Evolutionary conservation across 2,888 invertebrate species (phyloP).

Genomic region (Brachypterus glaber): DNA sequence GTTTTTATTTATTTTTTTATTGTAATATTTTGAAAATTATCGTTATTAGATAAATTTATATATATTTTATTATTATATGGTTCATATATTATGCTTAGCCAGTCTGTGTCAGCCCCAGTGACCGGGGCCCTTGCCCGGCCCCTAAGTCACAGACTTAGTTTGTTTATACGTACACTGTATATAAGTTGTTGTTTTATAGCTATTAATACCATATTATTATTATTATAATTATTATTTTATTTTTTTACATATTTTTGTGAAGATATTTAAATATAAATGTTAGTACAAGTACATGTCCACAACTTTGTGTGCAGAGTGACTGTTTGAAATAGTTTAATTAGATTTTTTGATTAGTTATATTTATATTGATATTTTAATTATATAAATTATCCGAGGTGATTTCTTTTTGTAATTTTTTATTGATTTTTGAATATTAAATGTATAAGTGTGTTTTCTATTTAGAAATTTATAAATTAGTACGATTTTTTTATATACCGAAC

Average conservation of each 20-base stretch:
- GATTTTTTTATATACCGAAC: constrained; percentile 35
- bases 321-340: constrained; percentile 41
- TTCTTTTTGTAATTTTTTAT: constrained; percentile 37
- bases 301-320: constrained; percentile 40
- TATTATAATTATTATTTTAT: constrained; percentile 44
- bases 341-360: constrained; percentile 40
- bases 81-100: constrained; percentile 26
- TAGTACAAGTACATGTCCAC: constrained; percentile 42
- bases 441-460: constrained; percentile 43
- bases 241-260: constrained; percentile 46
- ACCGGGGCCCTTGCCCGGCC: constrained; percentile 24
- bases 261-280: constrained; percentile 44
- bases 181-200: constrained; percentile 45
- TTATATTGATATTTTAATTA: constrained; percentile 42
- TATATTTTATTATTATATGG: constrained; percentile 38
- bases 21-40: constrained; percentile 38
- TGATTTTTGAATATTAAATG: constrained; percentile 40
- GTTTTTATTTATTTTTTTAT: constrained; percentile 43
- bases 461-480: constrained; percentile 41
- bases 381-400: constrained; percentile 37
- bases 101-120: constrained; percentile 29
- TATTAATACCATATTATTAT: constrained; percentile 41
- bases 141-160: constrained; percentile 33
- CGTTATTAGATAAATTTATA: constrained; percentile 40
- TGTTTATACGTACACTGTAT: constrained; percentile 40